Base-by-base conservation (phyloP, 2,113 vertebrate genomes). In the Merops nubicus region DNA sequence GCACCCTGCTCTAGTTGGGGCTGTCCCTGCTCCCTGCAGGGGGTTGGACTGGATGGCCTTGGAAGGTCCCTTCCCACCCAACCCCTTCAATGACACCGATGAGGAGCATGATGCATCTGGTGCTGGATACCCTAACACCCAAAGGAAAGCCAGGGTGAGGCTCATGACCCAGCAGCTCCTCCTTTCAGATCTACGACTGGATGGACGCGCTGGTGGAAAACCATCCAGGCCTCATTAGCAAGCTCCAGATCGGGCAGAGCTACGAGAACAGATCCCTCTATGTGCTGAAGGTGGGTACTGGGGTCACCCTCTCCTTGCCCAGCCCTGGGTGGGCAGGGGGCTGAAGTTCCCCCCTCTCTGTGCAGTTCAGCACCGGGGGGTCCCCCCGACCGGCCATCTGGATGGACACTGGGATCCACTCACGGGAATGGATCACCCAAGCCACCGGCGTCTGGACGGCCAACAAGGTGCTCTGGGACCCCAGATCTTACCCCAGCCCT, bases 361-460 rank as follows among this genome's bases (percentile, higher is more conserved):
- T 31, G 6, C 75, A 99, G 99, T 99, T 99, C 96, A 99, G 99
- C 98, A 99, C 98, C 0, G 99, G 99, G 81, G 98, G 98, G 43
- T 69, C 9, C 4, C 98, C 95, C 6, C 98, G 98, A 1, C 96
- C 98, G 0, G 99, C 98, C 42, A 95, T 99, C 96, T 99, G 99
- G 99, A 89, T 99, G 4, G 99, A 99, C 97, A 98, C 98, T 4
- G 99, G 99, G 18, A 99, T 99, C 96, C 99, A 99, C 78, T 97
- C 99, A 2, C 98, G 99, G 51, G 99, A 99, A 88, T 99, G 99
- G 99, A 98, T 99, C 96, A 99, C 99, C 42, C 99, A 98, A 12
- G 99, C 99, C 94, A 99, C 98, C 0, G 98, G 99, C 0, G 75
- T 98, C 91, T 99, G 99, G 99, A 98, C 95, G 0, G 99, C 99